These are phyloP conservation scores for Cantharis rustica DNA, from an alignment of 2,888 invertebrate genomes.

Conservation along the genomic window DNA sequence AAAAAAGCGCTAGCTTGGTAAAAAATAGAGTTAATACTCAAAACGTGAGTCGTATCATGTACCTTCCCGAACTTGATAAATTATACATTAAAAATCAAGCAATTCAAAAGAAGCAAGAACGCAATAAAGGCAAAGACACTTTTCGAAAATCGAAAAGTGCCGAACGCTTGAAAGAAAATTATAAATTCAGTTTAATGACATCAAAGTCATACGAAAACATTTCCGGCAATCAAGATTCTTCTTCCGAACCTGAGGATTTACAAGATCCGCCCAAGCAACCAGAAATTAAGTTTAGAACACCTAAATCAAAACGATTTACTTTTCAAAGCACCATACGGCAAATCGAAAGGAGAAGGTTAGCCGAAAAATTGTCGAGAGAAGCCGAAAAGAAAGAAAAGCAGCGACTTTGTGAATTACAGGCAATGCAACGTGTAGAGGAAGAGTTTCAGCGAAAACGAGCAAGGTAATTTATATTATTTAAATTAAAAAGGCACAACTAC, in stretches of 20 bases:
- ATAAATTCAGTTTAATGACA: conserved; percentile 32
- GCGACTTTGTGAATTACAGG: conserved; percentile 76
- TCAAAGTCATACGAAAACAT: conserved; percentile 60
- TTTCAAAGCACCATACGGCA: conserved; percentile 86
- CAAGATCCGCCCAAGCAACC: conserved; percentile 46
- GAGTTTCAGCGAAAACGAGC: conserved; percentile 86
- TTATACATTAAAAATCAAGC: conserved; percentile 27
- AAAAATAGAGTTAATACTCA: conserved; percentile 41
- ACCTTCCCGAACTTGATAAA: conserved; percentile 62
- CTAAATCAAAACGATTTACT: conserved; percentile 71
- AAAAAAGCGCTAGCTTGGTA: conserved; percentile 34
- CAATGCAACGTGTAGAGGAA: conserved; percentile 84
- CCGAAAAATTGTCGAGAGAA: conserved; percentile 76
- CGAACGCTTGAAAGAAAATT: conserved; percentile 24
- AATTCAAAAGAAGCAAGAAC: conserved; percentile 20
- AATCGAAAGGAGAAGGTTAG: conserved; percentile 73
- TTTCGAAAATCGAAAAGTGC: conserved; percentile 33
- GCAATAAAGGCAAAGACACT: conserved; percentile 31
- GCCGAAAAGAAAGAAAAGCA: conserved; percentile 79
- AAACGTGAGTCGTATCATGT: conserved; percentile 76
- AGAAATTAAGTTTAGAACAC: conserved; percentile 17
- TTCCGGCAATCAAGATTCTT: conserved; percentile 41
- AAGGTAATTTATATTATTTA: conserved; percentile 41
- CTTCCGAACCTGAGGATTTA: conserved; percentile 48
- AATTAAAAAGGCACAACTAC: conserved; percentile 1